Conservation (phyloP, 2,797 vertebrate genomes). For the Todus mexicanus region DNA sequence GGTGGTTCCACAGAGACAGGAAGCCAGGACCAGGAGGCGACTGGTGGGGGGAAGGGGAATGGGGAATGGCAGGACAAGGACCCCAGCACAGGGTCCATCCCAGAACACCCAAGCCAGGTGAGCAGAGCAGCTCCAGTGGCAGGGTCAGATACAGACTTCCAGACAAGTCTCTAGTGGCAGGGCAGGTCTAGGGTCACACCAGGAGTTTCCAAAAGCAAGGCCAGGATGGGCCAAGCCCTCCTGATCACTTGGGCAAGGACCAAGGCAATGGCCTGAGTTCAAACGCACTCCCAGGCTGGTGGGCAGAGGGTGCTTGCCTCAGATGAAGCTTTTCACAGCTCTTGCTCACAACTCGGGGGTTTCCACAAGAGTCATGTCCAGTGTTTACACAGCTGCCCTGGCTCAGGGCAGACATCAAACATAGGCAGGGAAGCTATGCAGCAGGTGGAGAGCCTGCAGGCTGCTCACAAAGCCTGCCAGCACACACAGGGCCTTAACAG, state of each 20-base stretch:
- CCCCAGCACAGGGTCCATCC: background rate
- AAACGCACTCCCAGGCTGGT: background rate
- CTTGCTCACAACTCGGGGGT: too few relatives aligned
- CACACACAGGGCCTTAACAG: background rate
- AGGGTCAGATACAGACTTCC: background rate
- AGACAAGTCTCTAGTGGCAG: rapidly evolving
- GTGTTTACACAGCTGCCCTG: background rate
- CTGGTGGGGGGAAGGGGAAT: too few relatives aligned
- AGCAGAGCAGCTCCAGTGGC: background rate
- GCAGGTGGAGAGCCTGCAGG: rapidly evolving
- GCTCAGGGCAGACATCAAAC: background rate
- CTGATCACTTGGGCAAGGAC: too few relatives aligned
- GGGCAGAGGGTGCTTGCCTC: background rate
- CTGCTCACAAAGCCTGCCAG: background rate
- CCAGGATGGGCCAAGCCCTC: background rate
- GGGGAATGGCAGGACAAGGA: background rate
- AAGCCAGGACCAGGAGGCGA: background rate
- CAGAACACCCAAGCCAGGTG: background rate
- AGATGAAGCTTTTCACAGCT: background rate
- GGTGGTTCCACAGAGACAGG: rapidly evolving
- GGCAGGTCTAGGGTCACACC: background rate
- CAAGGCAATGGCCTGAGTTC: too few relatives aligned
- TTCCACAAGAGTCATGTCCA: background rate
- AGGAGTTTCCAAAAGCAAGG: background rate
- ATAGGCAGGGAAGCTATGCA: rapidly evolving